Percentiles rank a stretch among this genome's conserved stretches.
Conservation (phyloP, 1,140 invertebrate species). For the Trypoxylus dichotomus region DNA sequence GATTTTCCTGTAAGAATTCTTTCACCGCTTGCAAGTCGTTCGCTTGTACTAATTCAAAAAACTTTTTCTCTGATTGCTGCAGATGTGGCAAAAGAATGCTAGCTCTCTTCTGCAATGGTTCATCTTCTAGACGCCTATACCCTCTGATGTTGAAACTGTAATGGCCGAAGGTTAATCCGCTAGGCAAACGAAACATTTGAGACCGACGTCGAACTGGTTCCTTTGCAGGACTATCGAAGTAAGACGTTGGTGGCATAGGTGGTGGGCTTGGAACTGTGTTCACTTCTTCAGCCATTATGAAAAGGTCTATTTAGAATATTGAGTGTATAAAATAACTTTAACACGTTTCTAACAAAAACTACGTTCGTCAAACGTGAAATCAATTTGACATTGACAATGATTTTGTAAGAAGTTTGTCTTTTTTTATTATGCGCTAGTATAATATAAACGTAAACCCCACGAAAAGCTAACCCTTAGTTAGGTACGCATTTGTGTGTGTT, state of each 20-base stretch:
- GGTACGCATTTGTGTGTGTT: too few species aligned
- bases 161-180: constrained; percentile 33
- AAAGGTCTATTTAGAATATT: background rate
- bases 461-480: too few species aligned
- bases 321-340: background rate
- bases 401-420: too few species aligned
- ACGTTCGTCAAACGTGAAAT: background rate
- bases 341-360: background rate
- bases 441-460: too few species aligned
- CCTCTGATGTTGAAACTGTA: constrained; percentile 33
- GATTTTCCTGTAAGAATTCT: constrained; percentile 51
- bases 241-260: background rate
- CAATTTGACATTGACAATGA: background rate
- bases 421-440: too few species aligned
- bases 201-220: background rate
- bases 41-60: constrained; percentile 55
- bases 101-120: constrained; percentile 41
- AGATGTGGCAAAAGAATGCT: constrained; percentile 54
- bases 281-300: background rate
- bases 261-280: background rate
- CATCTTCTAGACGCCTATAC: constrained; percentile 42
- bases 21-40: constrained; percentile 52
- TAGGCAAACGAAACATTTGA: constrained; percentile 28
- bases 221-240: background rate
- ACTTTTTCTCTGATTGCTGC: constrained; percentile 54